phyloP scores from a whole-genome alignment of 2,888 invertebrate genomes.

The Caenorhabditis afra region DNA sequence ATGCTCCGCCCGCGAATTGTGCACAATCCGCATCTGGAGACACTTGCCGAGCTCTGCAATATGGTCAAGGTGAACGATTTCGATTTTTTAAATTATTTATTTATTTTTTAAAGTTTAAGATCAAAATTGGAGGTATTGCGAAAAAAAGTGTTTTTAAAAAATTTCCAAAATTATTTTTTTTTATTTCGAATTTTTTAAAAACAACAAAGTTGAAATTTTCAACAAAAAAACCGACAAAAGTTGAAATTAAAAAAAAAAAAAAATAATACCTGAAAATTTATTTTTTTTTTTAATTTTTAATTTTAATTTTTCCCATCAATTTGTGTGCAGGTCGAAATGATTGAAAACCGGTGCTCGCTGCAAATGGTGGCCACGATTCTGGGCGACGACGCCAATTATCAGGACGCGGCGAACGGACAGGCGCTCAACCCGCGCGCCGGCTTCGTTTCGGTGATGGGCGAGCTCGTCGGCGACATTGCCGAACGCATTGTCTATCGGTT shows the following conservation, averaged over 20 bases:
- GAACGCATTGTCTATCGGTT: conserved; percentile 93
- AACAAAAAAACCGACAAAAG: no score
- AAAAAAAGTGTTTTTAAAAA: not conserved
- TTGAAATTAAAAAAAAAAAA: no score
- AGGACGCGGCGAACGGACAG: conserved; percentile 11
- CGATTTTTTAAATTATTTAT: not conserved
- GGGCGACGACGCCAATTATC: conserved; percentile 50
- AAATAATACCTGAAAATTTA: not conserved
- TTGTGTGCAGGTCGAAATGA: conserved; percentile 84
- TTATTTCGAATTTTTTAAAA: no score
- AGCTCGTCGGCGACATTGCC: conserved; percentile 87
- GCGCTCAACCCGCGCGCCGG: conserved; percentile 76
- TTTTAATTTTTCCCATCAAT: no score
- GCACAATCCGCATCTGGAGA: conserved; percentile 96
- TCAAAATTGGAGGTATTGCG: no score
- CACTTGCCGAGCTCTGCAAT: conserved; percentile 94
- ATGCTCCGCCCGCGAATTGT: conserved; percentile 93
- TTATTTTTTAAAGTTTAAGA: not conserved
- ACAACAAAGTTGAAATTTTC: no score
- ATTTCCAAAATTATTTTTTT: no score
- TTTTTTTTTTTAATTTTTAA: not conserved
- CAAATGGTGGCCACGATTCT: conserved; percentile 63
- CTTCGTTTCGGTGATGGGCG: conserved; percentile 78
- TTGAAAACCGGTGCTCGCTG: conserved; percentile 78
- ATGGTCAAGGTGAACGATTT: conserved; percentile 85